Conservation (phyloP, 2,797 vertebrate species). For the Otolemur crassicaudatus region DNA sequence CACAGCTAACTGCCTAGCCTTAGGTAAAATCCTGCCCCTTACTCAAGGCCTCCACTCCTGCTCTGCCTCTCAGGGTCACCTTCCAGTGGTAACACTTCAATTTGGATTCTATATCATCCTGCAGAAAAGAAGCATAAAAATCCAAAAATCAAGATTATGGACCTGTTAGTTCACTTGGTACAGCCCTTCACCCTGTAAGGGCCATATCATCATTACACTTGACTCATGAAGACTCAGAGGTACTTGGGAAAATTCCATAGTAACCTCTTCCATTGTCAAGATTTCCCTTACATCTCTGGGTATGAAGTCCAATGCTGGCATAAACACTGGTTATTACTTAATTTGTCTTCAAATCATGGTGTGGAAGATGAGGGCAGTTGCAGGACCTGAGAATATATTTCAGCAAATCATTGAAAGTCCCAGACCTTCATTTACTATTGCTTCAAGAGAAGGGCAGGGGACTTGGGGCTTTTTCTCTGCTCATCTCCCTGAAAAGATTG, state of each 20-base stretch:
- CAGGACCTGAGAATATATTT: background rate
- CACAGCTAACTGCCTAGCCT: background rate
- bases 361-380: background rate
- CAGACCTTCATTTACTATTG: background rate
- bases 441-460: background rate
- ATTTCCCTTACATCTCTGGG: background rate
- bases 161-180: background rate
- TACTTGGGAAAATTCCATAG: background rate
- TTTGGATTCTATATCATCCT: background rate
- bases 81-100: background rate
- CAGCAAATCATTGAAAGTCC: background rate
- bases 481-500: background rate
- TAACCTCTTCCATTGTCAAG: background rate
- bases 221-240: background rate
- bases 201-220: background rate
- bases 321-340: background rate
- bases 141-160: background rate
- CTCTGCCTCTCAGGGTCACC: background rate
- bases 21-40: background rate
- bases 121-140: background rate
- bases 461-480: background rate
- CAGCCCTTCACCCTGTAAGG: background rate
- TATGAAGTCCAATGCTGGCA: background rate
- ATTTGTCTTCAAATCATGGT: background rate
- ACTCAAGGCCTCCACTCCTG: background rate